Evolutionary conservation across 2,888 invertebrate genomes (phyloP), one percentile per base, ranked within the genome.

Genomic region (Agrypnus murinus): DNA sequence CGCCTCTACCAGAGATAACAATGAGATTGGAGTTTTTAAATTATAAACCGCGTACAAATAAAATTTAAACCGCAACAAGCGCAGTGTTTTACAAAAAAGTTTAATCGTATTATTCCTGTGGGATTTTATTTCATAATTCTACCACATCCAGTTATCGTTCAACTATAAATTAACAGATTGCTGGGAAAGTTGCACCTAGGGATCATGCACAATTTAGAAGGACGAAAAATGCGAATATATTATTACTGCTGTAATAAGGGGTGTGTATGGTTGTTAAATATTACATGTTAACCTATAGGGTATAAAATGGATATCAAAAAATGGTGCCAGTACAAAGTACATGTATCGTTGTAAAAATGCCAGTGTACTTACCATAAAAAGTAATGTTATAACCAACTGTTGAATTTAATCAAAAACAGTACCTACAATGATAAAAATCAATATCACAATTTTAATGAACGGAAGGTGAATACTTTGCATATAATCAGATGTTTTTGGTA

Each of bases 51-150:
- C 67, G 76, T 69, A 69, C 77, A 75, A 80, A 81, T 78, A 78
- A 79, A 78, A 80, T 79, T 78, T 77, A 79, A 79, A 79, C 76
- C 75, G 73, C 76, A 75, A 74, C 75, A 74, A 70, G 64, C 74
- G 70, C 73, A 72, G 70, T 68, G 72, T 73, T 73, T 71, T 67
- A 74, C 73, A 77, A 79, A 80, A 78, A 79, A 77, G 78, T 79
- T 80, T 81, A 81, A 81, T 80, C 80, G 81, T 77, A 80, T 81
- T 79, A 80, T 75, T 78, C 77, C 77, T 76, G 73, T 66, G 76
- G 78, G 77, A 74, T 78, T 79, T 80, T 78, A 80, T 80, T 81
- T 79, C 74, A 78, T 79, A 79, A 80, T 78, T 79, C 78, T 74
- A 75, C 77, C 77, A 72, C 69, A 73, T 72, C 72, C 73, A 74